phyloP scores from a whole-genome alignment of 92 coral and sea anemone species.

The Zoanthus sansibaricus region DNA sequence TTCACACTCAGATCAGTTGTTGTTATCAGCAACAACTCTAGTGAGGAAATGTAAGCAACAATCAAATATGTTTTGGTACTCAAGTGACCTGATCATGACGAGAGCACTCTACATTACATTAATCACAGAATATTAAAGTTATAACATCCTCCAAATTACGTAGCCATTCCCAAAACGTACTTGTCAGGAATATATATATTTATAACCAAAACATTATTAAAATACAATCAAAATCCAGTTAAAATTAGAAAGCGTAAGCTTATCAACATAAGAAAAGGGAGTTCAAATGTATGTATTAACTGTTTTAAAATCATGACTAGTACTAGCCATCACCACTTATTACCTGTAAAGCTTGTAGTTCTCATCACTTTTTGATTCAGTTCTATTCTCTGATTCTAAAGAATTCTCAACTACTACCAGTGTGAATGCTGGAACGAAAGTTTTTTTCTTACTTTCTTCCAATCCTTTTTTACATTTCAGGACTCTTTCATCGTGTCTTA shows the following conservation, averaged over 20 bases:
- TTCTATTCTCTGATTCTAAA: background rate
- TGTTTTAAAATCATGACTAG: background rate
- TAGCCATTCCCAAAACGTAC: background rate
- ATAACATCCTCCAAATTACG: too few species aligned
- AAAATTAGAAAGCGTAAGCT: background rate
- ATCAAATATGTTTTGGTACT: background rate
- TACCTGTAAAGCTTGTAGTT: conserved; percentile 24
- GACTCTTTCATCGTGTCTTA: conserved; percentile 39
- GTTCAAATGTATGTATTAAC: background rate
- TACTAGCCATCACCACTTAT: conserved; percentile 5
- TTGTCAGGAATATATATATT: background rate
- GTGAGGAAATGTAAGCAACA: background rate
- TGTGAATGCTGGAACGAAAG: background rate
- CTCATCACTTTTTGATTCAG: conserved; percentile 4
- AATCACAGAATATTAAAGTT: background rate
- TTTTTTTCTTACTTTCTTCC: conserved; percentile 1
- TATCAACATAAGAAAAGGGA: background rate
- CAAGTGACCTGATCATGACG: background rate
- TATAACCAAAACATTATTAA: background rate
- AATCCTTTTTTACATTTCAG: conserved; percentile 43
- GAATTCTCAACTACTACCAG: background rate
- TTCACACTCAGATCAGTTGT: conserved; percentile 50
- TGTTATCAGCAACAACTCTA: conserved; percentile 66
- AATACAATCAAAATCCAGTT: background rate
- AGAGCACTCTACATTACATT: background rate